A percentile compares a stretch with the other conserved stretches of the same genome.
Conservation (phyloP, 2,888 invertebrate species). For the Dorcus hopei region DNA sequence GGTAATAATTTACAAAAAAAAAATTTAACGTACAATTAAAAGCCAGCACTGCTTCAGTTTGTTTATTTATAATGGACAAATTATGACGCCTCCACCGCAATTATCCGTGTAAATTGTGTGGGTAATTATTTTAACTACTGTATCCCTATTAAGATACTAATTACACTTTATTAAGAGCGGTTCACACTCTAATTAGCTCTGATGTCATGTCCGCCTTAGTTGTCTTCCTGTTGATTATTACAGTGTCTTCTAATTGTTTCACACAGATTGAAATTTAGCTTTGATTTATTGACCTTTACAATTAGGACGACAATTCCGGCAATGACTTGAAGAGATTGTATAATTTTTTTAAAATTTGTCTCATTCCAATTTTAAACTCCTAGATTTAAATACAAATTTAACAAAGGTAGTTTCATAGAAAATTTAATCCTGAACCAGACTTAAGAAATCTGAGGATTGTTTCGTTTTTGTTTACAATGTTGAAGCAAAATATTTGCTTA, state of each 20-base stretch:
- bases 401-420: too few species aligned
- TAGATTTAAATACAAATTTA: too few species aligned
- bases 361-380: too few species aligned
- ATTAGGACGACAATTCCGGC: too few species aligned
- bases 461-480: too few species aligned
- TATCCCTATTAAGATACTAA: conserved; percentile 52
- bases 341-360: too few species aligned
- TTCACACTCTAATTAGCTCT: conserved; percentile 47
- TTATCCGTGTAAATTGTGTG: conserved; percentile 47
- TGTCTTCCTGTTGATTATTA: conserved; percentile 40
- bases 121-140: conserved; percentile 51
- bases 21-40: background rate
- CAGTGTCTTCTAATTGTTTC: background rate
- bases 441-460: too few species aligned
- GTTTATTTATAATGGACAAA: conserved; percentile 19
- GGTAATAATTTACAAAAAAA: background rate
- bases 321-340: too few species aligned
- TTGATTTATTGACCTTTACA: background rate
- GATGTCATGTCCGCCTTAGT: conserved; percentile 45
- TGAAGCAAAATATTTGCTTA: too few species aligned
- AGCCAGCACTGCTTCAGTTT: conserved; percentile 8
- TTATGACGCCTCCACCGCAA: conserved; percentile 42
- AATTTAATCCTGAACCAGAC: too few species aligned
- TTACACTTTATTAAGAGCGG: conserved; percentile 48
- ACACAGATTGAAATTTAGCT: background rate